phyloP scores from a whole-genome alignment of 1,140 invertebrate genomes.

The Cydia splendana region DNA sequence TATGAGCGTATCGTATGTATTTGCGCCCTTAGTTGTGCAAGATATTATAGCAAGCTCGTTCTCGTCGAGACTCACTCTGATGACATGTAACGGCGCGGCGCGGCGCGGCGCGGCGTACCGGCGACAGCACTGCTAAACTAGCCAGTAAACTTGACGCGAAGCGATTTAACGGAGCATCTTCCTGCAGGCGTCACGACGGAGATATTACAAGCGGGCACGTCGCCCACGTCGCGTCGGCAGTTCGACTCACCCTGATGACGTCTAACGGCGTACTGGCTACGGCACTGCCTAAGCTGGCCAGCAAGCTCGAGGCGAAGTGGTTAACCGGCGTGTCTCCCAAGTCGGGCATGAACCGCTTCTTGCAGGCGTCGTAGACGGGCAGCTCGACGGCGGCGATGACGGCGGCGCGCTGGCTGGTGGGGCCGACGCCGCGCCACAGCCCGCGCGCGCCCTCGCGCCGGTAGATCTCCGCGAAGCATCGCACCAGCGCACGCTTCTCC shows the following conservation, averaged over 20 bases:
- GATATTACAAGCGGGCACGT: too few species aligned
- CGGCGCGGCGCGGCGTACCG: slow-evolving; percentile 71
- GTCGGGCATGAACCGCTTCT: slow-evolving; percentile 86
- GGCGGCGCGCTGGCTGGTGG: slow-evolving; percentile 94
- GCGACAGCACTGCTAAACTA: slow-evolving; percentile 94
- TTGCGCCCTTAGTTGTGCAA: too few species aligned
- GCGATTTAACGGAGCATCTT: slow-evolving; percentile 89
- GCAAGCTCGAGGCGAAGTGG: slow-evolving; percentile 95
- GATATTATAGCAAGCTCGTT: too few species aligned
- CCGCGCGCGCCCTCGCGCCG: slow-evolving; percentile 57
- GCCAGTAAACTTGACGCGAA: slow-evolving; percentile 95
- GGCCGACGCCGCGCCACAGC: slow-evolving; percentile 88
- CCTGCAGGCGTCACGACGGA: slow-evolving; percentile 87
- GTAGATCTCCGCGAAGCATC: slow-evolving; percentile 59
- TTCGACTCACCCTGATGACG: slow-evolving; percentile 91
- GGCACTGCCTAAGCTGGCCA: slow-evolving; percentile 95
- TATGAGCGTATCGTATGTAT: neutral
- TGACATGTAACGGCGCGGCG: slow-evolving; percentile 86
- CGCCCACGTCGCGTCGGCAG: too few species aligned
- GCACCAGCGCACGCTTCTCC: slow-evolving; percentile 62
- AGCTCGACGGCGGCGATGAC: slow-evolving; percentile 96
- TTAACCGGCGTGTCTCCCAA: slow-evolving; percentile 91
- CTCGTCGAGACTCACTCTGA: slow-evolving; percentile 86
- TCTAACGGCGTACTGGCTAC: slow-evolving; percentile 97
- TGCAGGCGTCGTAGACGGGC: slow-evolving; percentile 95